phyloP scores from a whole-genome alignment of 1,140 invertebrate genomes.

The Callitettix versicolor region DNA sequence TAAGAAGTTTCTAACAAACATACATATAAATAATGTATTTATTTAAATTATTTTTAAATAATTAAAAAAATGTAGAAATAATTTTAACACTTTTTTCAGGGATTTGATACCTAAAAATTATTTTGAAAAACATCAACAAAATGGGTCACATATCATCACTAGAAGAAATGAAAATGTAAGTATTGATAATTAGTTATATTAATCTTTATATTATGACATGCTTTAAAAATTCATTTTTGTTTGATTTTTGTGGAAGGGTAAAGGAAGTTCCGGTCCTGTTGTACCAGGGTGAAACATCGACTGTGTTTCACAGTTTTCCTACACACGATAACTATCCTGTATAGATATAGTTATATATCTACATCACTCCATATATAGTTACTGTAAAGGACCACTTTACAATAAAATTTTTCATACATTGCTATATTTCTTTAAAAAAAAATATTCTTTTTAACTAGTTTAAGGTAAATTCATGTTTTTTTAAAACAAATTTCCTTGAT shows the following conservation, averaged over 20 bases:
- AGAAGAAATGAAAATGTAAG: slow-evolving; percentile 50
- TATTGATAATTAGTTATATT: slow-evolving; percentile 11
- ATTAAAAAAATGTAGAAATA: not conserved
- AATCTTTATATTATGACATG: not conserved
- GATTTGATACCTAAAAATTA: slow-evolving; percentile 62
- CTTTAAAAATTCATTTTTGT: not conserved
- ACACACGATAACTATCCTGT: too few relatives aligned
- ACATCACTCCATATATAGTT: too few relatives aligned
- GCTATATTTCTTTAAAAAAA: too few relatives aligned
- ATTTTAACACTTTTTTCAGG: slow-evolving; percentile 31
- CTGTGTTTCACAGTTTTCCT: too few relatives aligned
- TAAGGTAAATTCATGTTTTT: too few relatives aligned
- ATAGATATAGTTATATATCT: too few relatives aligned
- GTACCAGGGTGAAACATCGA: not conserved
- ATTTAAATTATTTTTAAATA: not conserved
- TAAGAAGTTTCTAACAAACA: not conserved
- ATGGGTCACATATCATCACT: slow-evolving; percentile 48
- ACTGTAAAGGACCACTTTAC: too few relatives aligned
- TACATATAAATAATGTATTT: slow-evolving; percentile 2
- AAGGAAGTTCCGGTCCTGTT: not conserved
- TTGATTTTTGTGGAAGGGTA: not conserved
- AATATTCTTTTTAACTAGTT: too few relatives aligned
- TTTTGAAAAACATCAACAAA: slow-evolving; percentile 59
- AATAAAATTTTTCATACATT: too few relatives aligned
- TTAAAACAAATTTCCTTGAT: too few relatives aligned